phyloP scores from a whole-genome alignment of 2,888 invertebrate genomes.

The Dicranocentrus wangi region DNA sequence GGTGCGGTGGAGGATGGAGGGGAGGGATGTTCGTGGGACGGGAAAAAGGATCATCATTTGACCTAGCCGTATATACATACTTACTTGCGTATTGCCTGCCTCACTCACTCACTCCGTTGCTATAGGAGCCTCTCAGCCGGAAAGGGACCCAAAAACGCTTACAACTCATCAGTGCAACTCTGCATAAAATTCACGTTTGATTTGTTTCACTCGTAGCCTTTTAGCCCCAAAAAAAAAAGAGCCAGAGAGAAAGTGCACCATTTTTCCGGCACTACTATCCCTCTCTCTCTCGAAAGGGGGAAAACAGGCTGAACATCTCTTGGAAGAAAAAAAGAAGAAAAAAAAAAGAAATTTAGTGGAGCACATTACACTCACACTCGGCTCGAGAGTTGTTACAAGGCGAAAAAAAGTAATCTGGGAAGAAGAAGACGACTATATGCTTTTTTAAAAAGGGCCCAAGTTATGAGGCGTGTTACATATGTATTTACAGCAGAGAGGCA shows the following conservation, averaged over 20 bases:
- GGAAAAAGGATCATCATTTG: constrained; percentile 61
- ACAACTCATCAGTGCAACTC: constrained; percentile 53
- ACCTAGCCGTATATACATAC: too few relatives aligned
- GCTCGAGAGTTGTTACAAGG: constrained; percentile 34
- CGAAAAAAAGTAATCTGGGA: constrained; percentile 48
- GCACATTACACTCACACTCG: constrained; percentile 36
- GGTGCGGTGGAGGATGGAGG: constrained; percentile 30
- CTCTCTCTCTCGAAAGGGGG: neutral
- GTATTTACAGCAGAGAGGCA: too few relatives aligned
- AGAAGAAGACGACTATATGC: too few relatives aligned
- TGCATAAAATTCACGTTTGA: constrained; percentile 64
- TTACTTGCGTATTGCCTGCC: too few relatives aligned
- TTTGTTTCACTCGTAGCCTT: constrained; percentile 54
- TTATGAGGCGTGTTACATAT: constrained; percentile 15
- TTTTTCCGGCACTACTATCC: neutral
- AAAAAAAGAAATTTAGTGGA: constrained; percentile 24
- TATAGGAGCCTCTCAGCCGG: too few relatives aligned
- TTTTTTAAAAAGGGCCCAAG: constrained; percentile 9
- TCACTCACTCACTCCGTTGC: too few relatives aligned
- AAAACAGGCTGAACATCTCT: constrained; percentile 9
- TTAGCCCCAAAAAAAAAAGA: constrained; percentile 12
- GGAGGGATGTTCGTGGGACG: constrained; percentile 30
- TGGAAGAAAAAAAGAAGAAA: neutral
- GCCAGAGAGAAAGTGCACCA: neutral
- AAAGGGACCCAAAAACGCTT: constrained; percentile 13